phyloP scores from a whole-genome alignment of 2,797 vertebrate species.

The Brachyalestes nurse region DNA sequence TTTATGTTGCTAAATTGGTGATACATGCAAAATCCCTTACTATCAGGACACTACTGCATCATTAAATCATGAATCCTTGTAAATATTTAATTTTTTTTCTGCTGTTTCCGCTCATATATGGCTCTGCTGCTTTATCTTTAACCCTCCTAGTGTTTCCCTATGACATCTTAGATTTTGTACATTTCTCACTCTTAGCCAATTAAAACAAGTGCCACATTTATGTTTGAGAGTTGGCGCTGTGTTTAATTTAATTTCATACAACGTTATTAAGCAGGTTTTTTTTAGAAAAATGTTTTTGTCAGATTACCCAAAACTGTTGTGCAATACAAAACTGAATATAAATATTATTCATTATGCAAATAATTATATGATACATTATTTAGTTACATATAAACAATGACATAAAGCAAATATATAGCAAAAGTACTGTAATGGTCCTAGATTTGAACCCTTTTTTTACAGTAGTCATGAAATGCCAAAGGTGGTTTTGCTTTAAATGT shows the following conservation, averaged over 20 bases:
- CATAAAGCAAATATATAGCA: neutral
- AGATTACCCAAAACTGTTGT: neutral
- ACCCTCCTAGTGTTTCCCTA: neutral
- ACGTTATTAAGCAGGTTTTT: too few relatives aligned
- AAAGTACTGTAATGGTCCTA: too few relatives aligned
- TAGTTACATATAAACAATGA: neutral
- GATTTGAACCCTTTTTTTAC: too few relatives aligned
- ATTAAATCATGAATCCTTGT: neutral
- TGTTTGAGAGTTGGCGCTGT: neutral
- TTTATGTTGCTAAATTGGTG: neutral
- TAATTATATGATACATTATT: neutral
- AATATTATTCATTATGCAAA: neutral
- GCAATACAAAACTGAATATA: neutral
- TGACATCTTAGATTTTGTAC: neutral
- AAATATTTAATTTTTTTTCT: neutral
- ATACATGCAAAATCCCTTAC: neutral
- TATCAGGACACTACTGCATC: neutral
- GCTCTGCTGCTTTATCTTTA: neutral
- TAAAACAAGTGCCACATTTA: neutral
- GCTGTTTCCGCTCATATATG: neutral
- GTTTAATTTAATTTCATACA: neutral
- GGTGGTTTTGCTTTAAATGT: too few relatives aligned
- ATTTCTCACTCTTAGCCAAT: neutral
- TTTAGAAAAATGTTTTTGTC: too few relatives aligned
- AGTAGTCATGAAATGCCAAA: too few relatives aligned